phyloP scores from a whole-genome alignment of 2,888 invertebrate genomes.

The Drosophila longiperda region DNA sequence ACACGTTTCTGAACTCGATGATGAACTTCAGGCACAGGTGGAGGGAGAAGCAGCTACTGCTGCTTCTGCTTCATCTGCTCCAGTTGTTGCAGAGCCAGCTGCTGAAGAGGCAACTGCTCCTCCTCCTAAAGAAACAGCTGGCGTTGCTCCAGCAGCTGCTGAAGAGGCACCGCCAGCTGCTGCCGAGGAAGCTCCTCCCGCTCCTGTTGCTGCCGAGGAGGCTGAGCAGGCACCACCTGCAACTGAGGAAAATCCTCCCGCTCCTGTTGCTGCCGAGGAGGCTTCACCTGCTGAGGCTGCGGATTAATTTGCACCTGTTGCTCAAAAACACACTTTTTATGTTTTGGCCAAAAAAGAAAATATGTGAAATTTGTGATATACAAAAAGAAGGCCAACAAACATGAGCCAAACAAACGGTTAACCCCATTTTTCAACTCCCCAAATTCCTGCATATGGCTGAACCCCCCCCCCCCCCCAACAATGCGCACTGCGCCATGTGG shows the following conservation, averaged over 20 bases:
- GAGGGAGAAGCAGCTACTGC: not conserved
- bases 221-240: constrained; percentile 7
- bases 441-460: not conserved
- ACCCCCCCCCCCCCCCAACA: no score
- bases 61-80: not conserved
- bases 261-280: constrained; percentile 10
- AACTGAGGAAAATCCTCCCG: constrained; percentile 7
- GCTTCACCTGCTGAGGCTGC: constrained; percentile 16
- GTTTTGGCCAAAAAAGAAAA: constrained; percentile 36
- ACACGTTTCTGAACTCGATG: not conserved
- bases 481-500: constrained; percentile 50
- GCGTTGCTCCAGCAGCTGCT: not conserved
- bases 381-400: constrained; percentile 16
- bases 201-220: constrained; percentile 5
- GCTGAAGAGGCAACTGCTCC: constrained; percentile 4
- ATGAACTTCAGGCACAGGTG: constrained; percentile 4
- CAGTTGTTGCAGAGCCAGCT: constrained; percentile 3
- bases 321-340: constrained; percentile 41
- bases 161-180: not conserved
- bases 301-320: constrained; percentile 60
- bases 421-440: not conserved
- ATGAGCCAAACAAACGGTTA: not conserved
- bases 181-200: not conserved
- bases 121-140: no score
- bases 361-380: constrained; percentile 45